Percentiles rank a stretch among this genome's conserved stretches.
These are phyloP conservation scores for Tanaodytes sp. DNA, from an alignment of 2,888 invertebrate genomes.

Conservation along the genomic window DNA sequence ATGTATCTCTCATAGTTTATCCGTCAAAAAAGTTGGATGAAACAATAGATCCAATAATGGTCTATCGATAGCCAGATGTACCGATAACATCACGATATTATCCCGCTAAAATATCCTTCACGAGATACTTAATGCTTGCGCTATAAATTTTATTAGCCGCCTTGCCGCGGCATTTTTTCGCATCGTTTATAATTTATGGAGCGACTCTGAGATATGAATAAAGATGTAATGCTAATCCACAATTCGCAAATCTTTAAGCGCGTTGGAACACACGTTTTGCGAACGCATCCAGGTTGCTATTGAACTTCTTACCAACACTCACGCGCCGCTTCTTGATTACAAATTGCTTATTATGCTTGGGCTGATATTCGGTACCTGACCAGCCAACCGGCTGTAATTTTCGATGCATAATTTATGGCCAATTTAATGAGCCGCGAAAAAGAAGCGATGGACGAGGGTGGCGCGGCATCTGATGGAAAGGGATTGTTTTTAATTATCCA, in stretches of 20 bases:
- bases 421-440: slow-evolving; percentile 73
- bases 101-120: slow-evolving; percentile 10
- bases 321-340: slow-evolving; percentile 71
- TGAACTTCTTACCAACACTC: slow-evolving; percentile 70
- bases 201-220: slow-evolving; percentile 33
- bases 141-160: slow-evolving; percentile 21
- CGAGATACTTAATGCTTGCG: neutral
- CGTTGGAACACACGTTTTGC: slow-evolving; percentile 41
- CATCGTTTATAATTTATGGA: slow-evolving; percentile 30
- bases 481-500: slow-evolving; percentile 73
- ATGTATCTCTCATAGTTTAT: too few relatives aligned
- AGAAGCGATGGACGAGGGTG: slow-evolving; percentile 64
- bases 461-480: slow-evolving; percentile 51
- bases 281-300: slow-evolving; percentile 57
- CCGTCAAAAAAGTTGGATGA: too few relatives aligned
- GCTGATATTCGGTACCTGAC: slow-evolving; percentile 56
- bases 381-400: slow-evolving; percentile 66
- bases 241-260: slow-evolving; percentile 38
- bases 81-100: too few relatives aligned
- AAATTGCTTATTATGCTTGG: slow-evolving; percentile 72
- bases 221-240: slow-evolving; percentile 45
- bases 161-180: slow-evolving; percentile 12
- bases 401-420: slow-evolving; percentile 73
- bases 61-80: too few relatives aligned
- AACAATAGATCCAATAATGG: too few relatives aligned